Percentiles rank a stretch among this genome's conserved stretches.
These are phyloP conservation scores for Anableps anableps DNA, from an alignment of 2,797 vertebrate species.

Conservation along the genomic window DNA sequence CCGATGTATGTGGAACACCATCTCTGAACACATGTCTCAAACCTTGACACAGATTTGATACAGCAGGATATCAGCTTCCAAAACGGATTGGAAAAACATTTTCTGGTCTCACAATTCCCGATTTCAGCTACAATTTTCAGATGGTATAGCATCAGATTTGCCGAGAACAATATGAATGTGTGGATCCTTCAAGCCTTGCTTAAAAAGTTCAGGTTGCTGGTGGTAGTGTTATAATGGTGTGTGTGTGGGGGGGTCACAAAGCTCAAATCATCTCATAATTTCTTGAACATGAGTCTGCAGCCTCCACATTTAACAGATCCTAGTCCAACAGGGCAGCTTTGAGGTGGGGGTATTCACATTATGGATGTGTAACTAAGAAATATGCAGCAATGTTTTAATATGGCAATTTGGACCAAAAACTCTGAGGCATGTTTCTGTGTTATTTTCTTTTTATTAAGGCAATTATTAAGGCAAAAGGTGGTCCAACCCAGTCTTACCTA, in stretches of 20 bases:
- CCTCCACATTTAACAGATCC: background rate
- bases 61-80: too few species aligned
- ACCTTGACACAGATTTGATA: too few species aligned
- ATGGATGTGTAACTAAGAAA: background rate
- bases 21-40: background rate
- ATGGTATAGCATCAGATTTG: too few species aligned
- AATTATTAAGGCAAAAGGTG: background rate
- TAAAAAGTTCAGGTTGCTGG: background rate
- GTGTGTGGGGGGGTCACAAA: background rate
- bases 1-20: background rate
- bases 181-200: background rate
- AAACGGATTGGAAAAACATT: too few species aligned
- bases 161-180: background rate
- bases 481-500: too few species aligned
- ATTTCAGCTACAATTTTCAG: too few species aligned
- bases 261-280: background rate
- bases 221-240: background rate
- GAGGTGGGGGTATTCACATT: background rate
- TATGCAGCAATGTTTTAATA: background rate
- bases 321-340: too few species aligned
- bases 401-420: background rate
- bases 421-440: background rate
- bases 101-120: too few species aligned
- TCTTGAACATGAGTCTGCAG: background rate
- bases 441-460: background rate